Conservation (phyloP, 1,140 invertebrate species). For the Achroia grisella region DNA sequence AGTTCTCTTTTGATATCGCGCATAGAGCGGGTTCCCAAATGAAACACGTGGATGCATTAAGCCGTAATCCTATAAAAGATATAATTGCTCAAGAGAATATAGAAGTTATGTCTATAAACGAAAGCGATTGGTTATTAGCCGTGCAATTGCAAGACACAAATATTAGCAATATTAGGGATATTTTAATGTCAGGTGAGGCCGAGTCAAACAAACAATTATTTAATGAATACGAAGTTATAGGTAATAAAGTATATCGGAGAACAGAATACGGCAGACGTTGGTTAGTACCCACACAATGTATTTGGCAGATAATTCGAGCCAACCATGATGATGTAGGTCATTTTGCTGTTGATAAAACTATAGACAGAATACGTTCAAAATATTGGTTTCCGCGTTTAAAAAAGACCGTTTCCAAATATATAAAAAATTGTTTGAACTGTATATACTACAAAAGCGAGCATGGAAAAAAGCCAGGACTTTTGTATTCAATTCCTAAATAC, state of each 20-base stretch:
- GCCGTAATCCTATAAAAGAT: slow-evolving; percentile 23
- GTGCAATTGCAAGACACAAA: slow-evolving; percentile 26
- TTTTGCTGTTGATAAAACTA: slow-evolving; percentile 4
- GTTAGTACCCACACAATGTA: slow-evolving; percentile 14
- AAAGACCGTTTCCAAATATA: slow-evolving; percentile 20
- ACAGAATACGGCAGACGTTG: slow-evolving; percentile 17
- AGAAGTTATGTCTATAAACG: slow-evolving; percentile 13
- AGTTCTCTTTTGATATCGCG: slow-evolving; percentile 25
- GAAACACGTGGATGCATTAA: slow-evolving; percentile 49
- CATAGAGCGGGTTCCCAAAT: slow-evolving; percentile 26
- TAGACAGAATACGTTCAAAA: background rate
- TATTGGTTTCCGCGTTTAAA: slow-evolving; percentile 9
- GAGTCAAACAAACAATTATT: slow-evolving; percentile 13
- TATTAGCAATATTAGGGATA: slow-evolving; percentile 15
- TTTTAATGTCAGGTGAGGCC: slow-evolving; percentile 12
- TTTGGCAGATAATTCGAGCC: slow-evolving; percentile 2
- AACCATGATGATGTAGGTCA: slow-evolving; percentile 6
- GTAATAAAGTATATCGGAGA: slow-evolving; percentile 15
- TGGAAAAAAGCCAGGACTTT: slow-evolving; percentile 4
- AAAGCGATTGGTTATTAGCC: slow-evolving; percentile 23
- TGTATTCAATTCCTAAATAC: slow-evolving; percentile 24
- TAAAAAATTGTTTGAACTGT: slow-evolving; percentile 35
- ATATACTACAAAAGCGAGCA: too few relatives aligned
- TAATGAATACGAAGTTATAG: slow-evolving; percentile 17
- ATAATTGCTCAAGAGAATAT: slow-evolving; percentile 5